Evolutionary conservation across 2,888 invertebrate species (phyloP), one percentile per base, ranked within the genome.

Genomic region (Sipha maydis): DNA sequence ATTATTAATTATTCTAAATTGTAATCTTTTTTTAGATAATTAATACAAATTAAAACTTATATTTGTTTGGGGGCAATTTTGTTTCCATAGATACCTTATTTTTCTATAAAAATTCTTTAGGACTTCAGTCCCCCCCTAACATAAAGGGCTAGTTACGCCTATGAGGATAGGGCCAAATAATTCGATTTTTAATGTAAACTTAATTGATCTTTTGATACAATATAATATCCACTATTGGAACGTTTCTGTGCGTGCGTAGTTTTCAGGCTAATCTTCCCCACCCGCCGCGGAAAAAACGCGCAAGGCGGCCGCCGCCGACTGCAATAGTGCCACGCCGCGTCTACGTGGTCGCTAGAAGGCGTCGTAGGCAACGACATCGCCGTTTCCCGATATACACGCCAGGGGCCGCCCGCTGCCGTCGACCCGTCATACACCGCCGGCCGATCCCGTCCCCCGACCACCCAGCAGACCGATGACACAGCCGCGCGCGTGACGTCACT

Each of bases 321-420:
- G 21, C 61, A 3, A 61, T 25, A 61, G 28, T 76, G 84, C 84
- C 86, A 88, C 86, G 80, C 86, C 25, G 80, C 56, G 61, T 79
- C 86, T 86, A 88, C 86, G 86, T 80, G 80, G 25, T 48, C 28
- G 61, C 14, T 67, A 61, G 38, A 34, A 9, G 7, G 7, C 77
- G 38, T 41, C 25, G 41, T 34, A 78, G 31, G n/a, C 34, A 54
- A 79, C 71, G 71, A 21, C n/a, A 17, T 3, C 61, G 38, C 41
- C n/a, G 82, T 73, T 79, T 86, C 73, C 34, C 73, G 38, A 38
- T 25, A 41, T 38, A 56, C 38, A 75, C 86, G 86, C 86, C 56
- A 78, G 86, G 80, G 73, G 86, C 86, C 80, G 80, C 41, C 79
- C 71, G 67, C 76, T 56, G 61, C 11, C 76, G n/a, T 41, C 77